These are phyloP conservation scores for Drosophila tanythrix DNA, from an alignment of 2,888 invertebrate genomes.

Conservation along the genomic window DNA sequence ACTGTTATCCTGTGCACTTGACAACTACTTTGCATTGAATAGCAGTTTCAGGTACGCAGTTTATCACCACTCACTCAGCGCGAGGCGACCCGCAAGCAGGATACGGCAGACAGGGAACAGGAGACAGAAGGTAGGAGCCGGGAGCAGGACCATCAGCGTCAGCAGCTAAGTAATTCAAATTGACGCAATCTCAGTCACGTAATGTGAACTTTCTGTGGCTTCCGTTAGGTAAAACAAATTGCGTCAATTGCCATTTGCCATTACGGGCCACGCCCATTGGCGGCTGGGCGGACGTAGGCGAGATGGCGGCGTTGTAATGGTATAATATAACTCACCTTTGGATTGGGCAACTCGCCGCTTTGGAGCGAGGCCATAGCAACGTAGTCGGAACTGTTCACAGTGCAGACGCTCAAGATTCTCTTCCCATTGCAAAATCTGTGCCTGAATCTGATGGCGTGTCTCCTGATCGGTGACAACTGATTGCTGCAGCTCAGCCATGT, in stretches of 20 bases:
- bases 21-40: constrained; percentile 59
- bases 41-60: constrained; percentile 56
- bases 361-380: constrained; percentile 99
- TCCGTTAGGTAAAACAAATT: constrained; percentile 68
- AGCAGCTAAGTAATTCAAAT: constrained; percentile 59
- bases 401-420: constrained; percentile 98
- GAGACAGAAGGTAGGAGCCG: not conserved
- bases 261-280: constrained; percentile 19
- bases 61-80: constrained; percentile 37
- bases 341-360: constrained; percentile 97
- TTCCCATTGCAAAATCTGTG: constrained; percentile 98
- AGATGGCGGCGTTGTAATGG: constrained; percentile 11
- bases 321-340: constrained; percentile 90
- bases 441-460: constrained; percentile 95
- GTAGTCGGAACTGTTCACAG: constrained; percentile 97
- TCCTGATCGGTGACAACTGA: constrained; percentile 97
- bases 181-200: constrained; percentile 59
- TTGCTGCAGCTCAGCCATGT: constrained; percentile 99
- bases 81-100: not conserved
- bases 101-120: not conserved
- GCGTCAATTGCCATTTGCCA: constrained; percentile 65
- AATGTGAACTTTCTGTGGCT: constrained; percentile 57
- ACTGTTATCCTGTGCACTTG: constrained; percentile 50
- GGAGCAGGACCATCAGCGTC: constrained; percentile 5
- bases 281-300: not conserved